These are phyloP conservation scores for Hormaphis cornu DNA, from an alignment of 1,140 invertebrate species.

Conservation along the genomic window DNA sequence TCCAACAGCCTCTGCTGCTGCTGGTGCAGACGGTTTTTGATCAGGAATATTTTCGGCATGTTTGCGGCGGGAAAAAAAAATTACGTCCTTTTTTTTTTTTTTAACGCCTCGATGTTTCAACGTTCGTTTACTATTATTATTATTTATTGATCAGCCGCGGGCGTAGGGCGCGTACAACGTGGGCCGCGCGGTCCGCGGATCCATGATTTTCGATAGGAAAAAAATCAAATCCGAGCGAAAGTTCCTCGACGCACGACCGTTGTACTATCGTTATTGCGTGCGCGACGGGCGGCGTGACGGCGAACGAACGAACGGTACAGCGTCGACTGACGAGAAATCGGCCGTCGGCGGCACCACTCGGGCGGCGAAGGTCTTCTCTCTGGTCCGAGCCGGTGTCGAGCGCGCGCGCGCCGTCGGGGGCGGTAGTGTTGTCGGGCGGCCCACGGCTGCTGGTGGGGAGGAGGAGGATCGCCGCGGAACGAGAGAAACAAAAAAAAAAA, in stretches of 20 bases:
- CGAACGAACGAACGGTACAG: neutral
- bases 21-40: slow-evolving; percentile 77
- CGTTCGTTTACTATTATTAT: no score
- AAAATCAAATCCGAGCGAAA: no score
- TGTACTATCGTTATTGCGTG: neutral
- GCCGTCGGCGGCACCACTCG: neutral
- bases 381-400: neutral
- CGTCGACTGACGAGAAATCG: neutral
- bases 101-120: no score
- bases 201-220: no score
- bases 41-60: slow-evolving; percentile 84
- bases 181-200: no score
- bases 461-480: neutral
- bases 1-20: slow-evolving; percentile 72
- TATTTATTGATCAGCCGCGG: no score
- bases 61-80: no score
- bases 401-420: neutral
- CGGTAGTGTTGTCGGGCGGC: neutral
- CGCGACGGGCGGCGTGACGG: neutral
- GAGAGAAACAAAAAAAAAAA: no score
- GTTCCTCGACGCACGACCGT: no score
- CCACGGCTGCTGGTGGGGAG: neutral
- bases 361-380: neutral
- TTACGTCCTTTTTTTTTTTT: no score
- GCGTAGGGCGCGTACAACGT: neutral